These are phyloP conservation scores for Capromys pilorides DNA, from an alignment of 2,797 vertebrate species.

Conservation along the genomic window DNA sequence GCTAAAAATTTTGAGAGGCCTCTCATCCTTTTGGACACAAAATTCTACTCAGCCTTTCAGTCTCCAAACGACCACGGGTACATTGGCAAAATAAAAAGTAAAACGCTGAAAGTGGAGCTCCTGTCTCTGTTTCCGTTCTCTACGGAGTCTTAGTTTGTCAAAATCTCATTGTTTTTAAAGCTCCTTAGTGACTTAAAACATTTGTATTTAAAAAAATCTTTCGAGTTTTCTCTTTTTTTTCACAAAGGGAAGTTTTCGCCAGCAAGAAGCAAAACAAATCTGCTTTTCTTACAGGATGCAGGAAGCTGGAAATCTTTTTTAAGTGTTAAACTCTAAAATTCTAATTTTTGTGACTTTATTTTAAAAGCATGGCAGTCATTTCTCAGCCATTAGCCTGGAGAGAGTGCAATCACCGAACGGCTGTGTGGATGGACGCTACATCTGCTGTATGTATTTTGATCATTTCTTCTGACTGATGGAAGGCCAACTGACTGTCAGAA, in stretches of 20 bases:
- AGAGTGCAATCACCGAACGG: neutral
- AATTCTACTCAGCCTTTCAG: neutral
- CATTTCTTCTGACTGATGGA: slow-evolving; percentile 25
- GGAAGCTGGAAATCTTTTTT: neutral
- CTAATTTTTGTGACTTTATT: slow-evolving; percentile 44
- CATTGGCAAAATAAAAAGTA: neutral
- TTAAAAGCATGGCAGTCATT: slow-evolving; percentile 26
- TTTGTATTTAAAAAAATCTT: neutral
- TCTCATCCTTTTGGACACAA: neutral
- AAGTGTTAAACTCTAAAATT: slow-evolving; percentile 31
- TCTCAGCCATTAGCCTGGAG: slow-evolving; percentile 6
- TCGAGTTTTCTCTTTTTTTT: slow-evolving; percentile 45
- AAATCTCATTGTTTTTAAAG: slow-evolving; percentile 42
- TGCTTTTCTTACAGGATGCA: neutral
- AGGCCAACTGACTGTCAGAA: neutral
- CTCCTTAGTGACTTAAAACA: neutral
- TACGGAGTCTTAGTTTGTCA: neutral
- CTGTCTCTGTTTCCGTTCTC: neutral
- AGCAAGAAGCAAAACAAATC: slow-evolving; percentile 16
- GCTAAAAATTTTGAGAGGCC: neutral
- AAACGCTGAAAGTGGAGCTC: neutral
- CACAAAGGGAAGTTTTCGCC: slow-evolving; percentile 29
- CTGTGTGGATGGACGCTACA: neutral
- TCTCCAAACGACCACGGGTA: neutral
- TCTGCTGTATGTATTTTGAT: slow-evolving; percentile 45